Percentiles rank a stretch among this genome's conserved stretches.
phyloP scores from a whole-genome alignment of 2,797 vertebrate genomes.

The Alfaro cultratus region DNA sequence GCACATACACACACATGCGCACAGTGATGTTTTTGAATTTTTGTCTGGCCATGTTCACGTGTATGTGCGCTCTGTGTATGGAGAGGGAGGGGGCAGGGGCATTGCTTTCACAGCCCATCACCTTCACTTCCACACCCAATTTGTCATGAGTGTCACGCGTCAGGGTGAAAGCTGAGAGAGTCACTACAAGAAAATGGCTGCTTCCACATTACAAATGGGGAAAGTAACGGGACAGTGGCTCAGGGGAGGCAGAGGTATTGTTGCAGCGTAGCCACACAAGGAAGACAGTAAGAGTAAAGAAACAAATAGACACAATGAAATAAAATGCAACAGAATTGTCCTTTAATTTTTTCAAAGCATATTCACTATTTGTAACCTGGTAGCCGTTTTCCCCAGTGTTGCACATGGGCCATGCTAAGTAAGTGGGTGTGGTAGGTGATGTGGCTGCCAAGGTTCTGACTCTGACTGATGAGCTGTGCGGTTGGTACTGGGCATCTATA shows the following conservation, averaged over 20 bases:
- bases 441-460: conserved; percentile 72
- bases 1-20: neutral
- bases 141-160: conserved; percentile 92
- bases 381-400: conserved; percentile 37
- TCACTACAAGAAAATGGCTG: conserved; percentile 86
- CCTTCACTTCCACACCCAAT: conserved; percentile 88
- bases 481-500: conserved; percentile 78
- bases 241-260: conserved; percentile 42
- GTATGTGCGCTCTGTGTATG: conserved; percentile 64
- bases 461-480: conserved; percentile 79
- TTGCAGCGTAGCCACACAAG: conserved; percentile 35
- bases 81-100: conserved; percentile 72
- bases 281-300: conserved; percentile 66
- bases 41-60: conserved; percentile 55
- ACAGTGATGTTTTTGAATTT: conserved; percentile 47
- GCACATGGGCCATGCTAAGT: conserved; percentile 70
- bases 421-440: conserved; percentile 77
- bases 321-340: conserved; percentile 36
- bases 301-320: conserved; percentile 45
- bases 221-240: conserved; percentile 54
- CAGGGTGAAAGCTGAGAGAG: conserved; percentile 82
- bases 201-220: conserved; percentile 82
- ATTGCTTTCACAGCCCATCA: conserved; percentile 90
- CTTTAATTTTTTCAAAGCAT: conserved; percentile 49
- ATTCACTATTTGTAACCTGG: conserved; percentile 53